Evolutionary conservation across 2,113 vertebrate genomes (phyloP), one percentile per base, ranked within the genome.

Genomic region (Nycticryphes semicollaris): DNA sequence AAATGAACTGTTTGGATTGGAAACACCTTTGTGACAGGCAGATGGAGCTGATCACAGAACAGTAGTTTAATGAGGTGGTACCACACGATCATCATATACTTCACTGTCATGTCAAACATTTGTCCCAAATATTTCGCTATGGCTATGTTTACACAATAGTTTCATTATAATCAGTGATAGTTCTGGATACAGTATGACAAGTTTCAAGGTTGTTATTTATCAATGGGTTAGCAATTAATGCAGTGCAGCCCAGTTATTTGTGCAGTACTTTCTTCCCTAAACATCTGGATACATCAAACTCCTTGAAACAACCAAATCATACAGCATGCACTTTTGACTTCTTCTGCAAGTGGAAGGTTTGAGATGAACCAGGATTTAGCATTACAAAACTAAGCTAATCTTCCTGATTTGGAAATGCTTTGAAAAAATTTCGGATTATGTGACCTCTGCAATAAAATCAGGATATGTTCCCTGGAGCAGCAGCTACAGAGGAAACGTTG

Each of bases 391-490:
- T 68, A 96, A 83, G 15, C 22, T 54, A n/a, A 84, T 57, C 48
- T 93, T 74, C 62, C 66, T 87, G 22, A 92, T 64, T 66, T 12
- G 14, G 94, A 66, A 89, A 66, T 14, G 57, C 28, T 84, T 57
- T 33, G 67, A 93, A 43, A 28, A 28, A 84, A 30, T 84, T 80
- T 94, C 74, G 95, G 35, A 48, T 92, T 81, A 43, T 74, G 33
- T 51, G 25, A 66, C 62, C 31, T 92, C 76, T 91, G 66, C 79
- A 82, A 73, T 75, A 96, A 92, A 95, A 62, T 43, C 84, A 78
- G 31, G 33, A 28, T 37, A 41, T 72, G 81, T 77, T 72, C 91
- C 37, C 20, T 48, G 21, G 18, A 72, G 23, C 41, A 37, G 14
- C 22, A 83, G 22, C n/a, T 84, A 22, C 17, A 57, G 50, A 56